Evolutionary conservation across 2,113 vertebrate genomes (phyloP).

Genomic region (Colistium nudipinnis): DNA sequence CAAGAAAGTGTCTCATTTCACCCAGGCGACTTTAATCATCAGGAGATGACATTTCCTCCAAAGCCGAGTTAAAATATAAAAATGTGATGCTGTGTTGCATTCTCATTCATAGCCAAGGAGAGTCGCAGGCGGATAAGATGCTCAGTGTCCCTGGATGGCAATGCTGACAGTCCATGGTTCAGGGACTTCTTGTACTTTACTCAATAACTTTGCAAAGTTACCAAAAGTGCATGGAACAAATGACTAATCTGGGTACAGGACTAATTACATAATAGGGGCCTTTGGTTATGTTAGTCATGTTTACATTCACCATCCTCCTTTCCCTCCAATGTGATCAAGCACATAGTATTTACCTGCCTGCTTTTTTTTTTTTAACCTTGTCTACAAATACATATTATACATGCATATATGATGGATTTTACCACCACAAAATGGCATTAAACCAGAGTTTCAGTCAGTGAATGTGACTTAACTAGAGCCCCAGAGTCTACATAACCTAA

Average conservation of each 20-base stretch:
- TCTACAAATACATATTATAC: no score
- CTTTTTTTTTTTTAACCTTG: no score
- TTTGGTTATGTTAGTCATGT: neutral
- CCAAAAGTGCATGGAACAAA: neutral
- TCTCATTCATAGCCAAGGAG: constrained; percentile 1
- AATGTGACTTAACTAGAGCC: neutral
- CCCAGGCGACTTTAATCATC: neutral
- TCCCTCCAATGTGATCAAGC: neutral
- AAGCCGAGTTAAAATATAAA: neutral
- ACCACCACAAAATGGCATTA: neutral
- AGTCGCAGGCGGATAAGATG: constrained; percentile 7
- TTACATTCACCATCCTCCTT: neutral
- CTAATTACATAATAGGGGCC: neutral
- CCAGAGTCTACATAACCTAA: no score
- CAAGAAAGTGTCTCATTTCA: neutral
- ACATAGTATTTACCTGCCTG: neutral
- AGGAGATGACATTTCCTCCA: neutral
- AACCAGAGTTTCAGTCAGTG: neutral
- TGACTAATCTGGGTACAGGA: neutral
- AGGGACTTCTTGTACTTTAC: neutral
- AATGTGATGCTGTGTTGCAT: neutral
- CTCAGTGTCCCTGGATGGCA: neutral
- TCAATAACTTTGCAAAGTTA: neutral
- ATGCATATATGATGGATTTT: no score
- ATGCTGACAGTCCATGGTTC: constrained; percentile 14